Base-by-base conservation (phyloP, 2,888 invertebrate genomes). In the Epinotia nisella region DNA sequence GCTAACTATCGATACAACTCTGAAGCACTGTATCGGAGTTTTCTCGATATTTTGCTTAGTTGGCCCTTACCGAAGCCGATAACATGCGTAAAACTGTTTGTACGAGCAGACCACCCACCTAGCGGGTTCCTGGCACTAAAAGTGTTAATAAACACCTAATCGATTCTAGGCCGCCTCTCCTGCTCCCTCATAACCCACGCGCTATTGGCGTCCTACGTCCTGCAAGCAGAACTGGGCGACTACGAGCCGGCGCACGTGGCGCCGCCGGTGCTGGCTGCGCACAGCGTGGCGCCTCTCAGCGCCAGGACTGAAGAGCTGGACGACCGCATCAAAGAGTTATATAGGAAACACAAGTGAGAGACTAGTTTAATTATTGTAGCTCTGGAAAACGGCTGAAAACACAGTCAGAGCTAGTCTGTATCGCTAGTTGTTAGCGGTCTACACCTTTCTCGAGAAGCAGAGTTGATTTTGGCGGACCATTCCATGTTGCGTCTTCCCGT, bases 181-280 rank as follows among this genome's bases (percentile, higher is more conserved):
- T 99, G 99, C 88, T 99, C 99, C 0, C 97, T 97, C 85, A 98
- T 98, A 49, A 99, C 99, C 2, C 97, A 99, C 87, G 99, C 99
- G 1, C 95, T 99, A 66, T 95, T 99, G 65, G 98, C 98, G 4
- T 98, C 98, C 0, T 95, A 95, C 86, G 88, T 94, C 75, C 97
- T 98, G 71, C 99, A 99, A 89, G 97, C 99, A 0, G 99, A 99
- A 91, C 94, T 98, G 78, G 99, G 99, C 0, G 99, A 99, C 93
- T 97, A 96, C 85, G 97, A 98, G 87, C 95, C 95, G 78, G 93
- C 94, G 19, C 94, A 94, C 76, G 95, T 95, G 91, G 94, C 94
- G 60, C 94, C 95, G 51, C 93, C 94, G 76, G 97, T 98, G 85
- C 94, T 99, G 71, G 95, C 96, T 79, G 97, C 97, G 78, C 97